Evolutionary conservation across 2,888 invertebrate species (phyloP).

Genomic region (Sinelater perroti): DNA sequence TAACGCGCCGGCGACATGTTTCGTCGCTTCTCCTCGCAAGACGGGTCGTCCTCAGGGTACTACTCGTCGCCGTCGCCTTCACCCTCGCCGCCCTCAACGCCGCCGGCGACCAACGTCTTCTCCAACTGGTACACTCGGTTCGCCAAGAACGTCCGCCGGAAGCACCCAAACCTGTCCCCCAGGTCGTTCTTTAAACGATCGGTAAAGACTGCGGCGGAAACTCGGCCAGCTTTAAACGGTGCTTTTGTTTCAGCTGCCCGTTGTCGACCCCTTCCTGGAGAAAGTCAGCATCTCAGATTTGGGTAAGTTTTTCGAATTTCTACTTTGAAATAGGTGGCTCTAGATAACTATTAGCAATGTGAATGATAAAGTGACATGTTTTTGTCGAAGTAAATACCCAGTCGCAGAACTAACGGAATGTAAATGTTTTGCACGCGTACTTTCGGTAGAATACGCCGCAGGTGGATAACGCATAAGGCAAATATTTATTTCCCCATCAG

Average conservation of each 20-base stretch:
- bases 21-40: slow-evolving; percentile 48
- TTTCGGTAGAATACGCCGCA: too few relatives aligned
- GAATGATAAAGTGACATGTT: too few relatives aligned
- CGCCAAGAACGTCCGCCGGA: slow-evolving; percentile 50
- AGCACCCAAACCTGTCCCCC: slow-evolving; percentile 50
- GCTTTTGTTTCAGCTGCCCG: slow-evolving; percentile 79
- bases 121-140: slow-evolving; percentile 55
- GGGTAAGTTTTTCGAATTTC: slow-evolving; percentile 73
- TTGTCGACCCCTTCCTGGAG: slow-evolving; percentile 90
- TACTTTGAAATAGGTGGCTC: too few relatives aligned
- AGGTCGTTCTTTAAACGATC: slow-evolving; percentile 49
- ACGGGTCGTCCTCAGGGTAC: slow-evolving; percentile 36
- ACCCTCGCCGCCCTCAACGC: slow-evolving; percentile 46
- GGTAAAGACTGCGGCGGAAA: slow-evolving; percentile 40
- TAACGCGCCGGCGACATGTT: slow-evolving; percentile 50
- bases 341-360: too few relatives aligned
- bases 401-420: too few relatives aligned
- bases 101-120: slow-evolving; percentile 49
- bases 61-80: slow-evolving; percentile 39
- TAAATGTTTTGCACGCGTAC: too few relatives aligned
- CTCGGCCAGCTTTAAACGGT: background rate
- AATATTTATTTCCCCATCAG: too few relatives aligned
- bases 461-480: too few relatives aligned
- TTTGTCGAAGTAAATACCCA: too few relatives aligned
- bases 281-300: slow-evolving; percentile 82